Evolutionary conservation across 1,140 invertebrate species (phyloP).

Genomic region (Drosophila trapezifrons): DNA sequence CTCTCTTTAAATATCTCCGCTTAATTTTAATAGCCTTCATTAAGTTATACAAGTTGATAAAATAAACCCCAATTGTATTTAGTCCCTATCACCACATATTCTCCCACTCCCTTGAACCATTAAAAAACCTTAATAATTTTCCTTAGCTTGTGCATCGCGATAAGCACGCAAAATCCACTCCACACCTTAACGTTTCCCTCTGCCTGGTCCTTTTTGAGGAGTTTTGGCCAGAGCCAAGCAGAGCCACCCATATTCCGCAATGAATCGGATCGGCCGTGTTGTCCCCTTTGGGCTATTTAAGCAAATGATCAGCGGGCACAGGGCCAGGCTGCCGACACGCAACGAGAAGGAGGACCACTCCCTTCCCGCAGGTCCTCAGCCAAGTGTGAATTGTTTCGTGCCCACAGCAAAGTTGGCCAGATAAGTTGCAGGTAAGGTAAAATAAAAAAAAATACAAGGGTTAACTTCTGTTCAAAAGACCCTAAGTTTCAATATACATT

Average conservation of each 20-base stretch:
- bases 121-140: slow-evolving; percentile 65
- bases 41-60: neutral
- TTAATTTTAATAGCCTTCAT: neutral
- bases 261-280: slow-evolving; percentile 33
- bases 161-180: slow-evolving; percentile 75
- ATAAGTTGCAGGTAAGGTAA: slow-evolving; percentile 53
- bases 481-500: neutral
- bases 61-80: slow-evolving; percentile 1
- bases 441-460: no score
- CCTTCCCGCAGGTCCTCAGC: slow-evolving; percentile 5
- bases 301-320: slow-evolving; percentile 74
- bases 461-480: no score
- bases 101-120: slow-evolving; percentile 18
- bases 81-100: neutral
- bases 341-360: slow-evolving; percentile 34
- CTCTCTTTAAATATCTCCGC: no score
- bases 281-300: slow-evolving; percentile 79
- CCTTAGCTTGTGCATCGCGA: slow-evolving; percentile 57
- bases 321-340: slow-evolving; percentile 68
- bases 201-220: slow-evolving; percentile 27
- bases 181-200: slow-evolving; percentile 26
- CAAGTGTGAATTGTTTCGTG: slow-evolving; percentile 82
- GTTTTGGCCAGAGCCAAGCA: slow-evolving; percentile 50
- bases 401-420: slow-evolving; percentile 64
- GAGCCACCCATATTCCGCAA: slow-evolving; percentile 80